Evolutionary conservation across 2,888 invertebrate species (phyloP).

Genomic region (Hemaris fuciformis): DNA sequence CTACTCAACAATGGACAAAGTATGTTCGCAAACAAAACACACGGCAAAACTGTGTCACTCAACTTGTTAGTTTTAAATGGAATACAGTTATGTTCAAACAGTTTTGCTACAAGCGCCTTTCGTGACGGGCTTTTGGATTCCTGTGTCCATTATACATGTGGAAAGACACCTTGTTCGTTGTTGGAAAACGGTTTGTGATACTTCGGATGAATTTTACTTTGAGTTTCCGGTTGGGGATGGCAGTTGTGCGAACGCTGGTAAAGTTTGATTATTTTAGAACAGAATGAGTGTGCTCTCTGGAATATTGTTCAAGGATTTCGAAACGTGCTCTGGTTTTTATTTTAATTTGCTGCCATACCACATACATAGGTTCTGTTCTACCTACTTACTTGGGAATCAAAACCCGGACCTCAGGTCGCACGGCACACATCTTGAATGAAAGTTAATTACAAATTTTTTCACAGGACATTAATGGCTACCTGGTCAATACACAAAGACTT

Average conservation of each 20-base stretch:
- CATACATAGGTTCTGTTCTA: too few species aligned
- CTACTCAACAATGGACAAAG: not conserved
- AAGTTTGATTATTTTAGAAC: not conserved
- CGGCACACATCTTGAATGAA: too few species aligned
- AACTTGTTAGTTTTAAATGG: conserved; percentile 10
- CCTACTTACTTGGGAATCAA: too few species aligned
- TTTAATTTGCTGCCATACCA: too few species aligned
- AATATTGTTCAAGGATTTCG: not conserved
- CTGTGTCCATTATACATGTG: not conserved
- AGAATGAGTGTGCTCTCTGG: not conserved
- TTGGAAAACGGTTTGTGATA: not conserved
- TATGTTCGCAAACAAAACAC: not conserved
- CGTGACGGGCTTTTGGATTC: not conserved
- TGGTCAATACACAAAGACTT: too few species aligned
- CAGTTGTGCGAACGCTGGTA: not conserved
- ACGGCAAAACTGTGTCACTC: conserved; percentile 12
- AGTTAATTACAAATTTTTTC: too few species aligned
- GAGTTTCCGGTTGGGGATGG: not conserved
- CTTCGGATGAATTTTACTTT: not conserved
- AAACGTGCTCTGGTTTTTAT: not conserved
- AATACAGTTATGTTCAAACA: conserved; percentile 1
- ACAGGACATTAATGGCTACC: too few species aligned
- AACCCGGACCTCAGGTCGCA: too few species aligned
- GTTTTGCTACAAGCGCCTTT: not conserved
- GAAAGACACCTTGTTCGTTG: not conserved